Evolutionary conservation across 30 jellyfish, hydroid and myxozoan species (phyloP).

Genomic region (Pelagia noctiluca): DNA sequence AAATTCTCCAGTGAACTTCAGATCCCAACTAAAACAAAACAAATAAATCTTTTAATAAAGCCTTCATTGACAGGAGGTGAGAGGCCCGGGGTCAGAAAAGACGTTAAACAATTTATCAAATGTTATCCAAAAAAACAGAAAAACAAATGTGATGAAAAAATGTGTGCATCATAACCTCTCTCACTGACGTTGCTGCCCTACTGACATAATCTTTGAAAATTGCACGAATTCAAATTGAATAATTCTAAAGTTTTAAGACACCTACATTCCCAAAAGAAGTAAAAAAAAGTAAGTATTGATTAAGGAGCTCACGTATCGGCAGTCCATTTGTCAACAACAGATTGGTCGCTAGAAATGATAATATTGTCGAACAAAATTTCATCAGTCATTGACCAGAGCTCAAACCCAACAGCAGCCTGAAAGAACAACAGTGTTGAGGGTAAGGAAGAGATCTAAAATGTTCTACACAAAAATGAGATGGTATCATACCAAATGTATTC

Average conservation of each 20-base stretch:
- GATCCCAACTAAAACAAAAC: conserved; percentile 81
- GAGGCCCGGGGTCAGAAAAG: too few species aligned
- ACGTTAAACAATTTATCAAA: too few species aligned
- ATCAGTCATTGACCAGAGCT: conserved; percentile 95
- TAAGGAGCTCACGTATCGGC: conserved; percentile 84
- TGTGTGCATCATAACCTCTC: not conserved
- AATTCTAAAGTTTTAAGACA: not conserved
- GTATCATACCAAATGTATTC: not conserved
- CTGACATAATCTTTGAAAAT: too few species aligned
- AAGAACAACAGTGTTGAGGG: not conserved
- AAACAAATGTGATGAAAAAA: too few species aligned
- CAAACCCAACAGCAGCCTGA: conserved; percentile 98
- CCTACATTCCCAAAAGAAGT: not conserved
- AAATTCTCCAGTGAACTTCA: conserved; percentile 80
- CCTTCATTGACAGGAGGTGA: not conserved
- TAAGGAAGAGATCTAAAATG: too few species aligned
- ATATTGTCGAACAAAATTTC: conserved; percentile 91
- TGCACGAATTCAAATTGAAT: too few species aligned
- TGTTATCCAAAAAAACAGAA: too few species aligned
- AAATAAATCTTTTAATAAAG: not conserved
- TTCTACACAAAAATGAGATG: not conserved
- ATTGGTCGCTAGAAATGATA: conserved; percentile 82
- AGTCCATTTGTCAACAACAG: conserved; percentile 94
- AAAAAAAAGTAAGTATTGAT: not conserved
- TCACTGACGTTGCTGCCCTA: too few species aligned